Evolutionary conservation across 2,888 invertebrate genomes (phyloP), one percentile per base, ranked within the genome.

Genomic region (Gymnoscelis rufifasciata): DNA sequence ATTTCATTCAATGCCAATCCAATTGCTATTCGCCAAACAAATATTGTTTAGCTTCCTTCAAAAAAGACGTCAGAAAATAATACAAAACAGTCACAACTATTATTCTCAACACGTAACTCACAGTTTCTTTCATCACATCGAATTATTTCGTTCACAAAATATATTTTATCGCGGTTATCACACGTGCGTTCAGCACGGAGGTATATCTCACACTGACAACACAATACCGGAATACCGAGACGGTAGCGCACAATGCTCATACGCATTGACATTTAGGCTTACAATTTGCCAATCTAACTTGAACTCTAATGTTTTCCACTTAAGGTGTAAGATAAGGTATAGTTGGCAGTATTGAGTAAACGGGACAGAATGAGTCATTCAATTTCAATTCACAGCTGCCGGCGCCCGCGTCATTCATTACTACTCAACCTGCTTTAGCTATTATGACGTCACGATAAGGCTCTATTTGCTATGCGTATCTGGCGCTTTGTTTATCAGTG

Each of bases 71-170:
- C 60, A 82, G 54, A 38, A 66, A 61, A 56, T 86, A 86, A 68
- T 84, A 86, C 39, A 86, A 69, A 45, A 76, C 51, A 8, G 86
- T 83, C 62, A 80, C 68, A 51, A 79, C 58, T 59, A 78, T 56
- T 54, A 83, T 62, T 62, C 75, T 75, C 38, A 70, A 60, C 47
- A 78, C 69, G 58, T 81, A 83, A 56, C 70, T 75, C 14, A 82
- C 59, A 52, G 73, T 77, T 59, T 77, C 79, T 64, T 78, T 75
- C 83, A 84, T 84, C 75, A 84, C 84, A 79, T 63, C 54, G 54
- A 48, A 61, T 47, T 40, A 42, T 43, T 46, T 51, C 50, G 54
- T 43, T 51, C 53, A 51, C 40, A 19, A 43, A 68, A 68, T 57
- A 56, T 42, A 56, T 41, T 47, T 38, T 39, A 33, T 38, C 15